Percentiles rank a stretch among this genome's conserved stretches.
Conservation (phyloP, 2,888 invertebrate species). For the Heliconius hortense region DNA sequence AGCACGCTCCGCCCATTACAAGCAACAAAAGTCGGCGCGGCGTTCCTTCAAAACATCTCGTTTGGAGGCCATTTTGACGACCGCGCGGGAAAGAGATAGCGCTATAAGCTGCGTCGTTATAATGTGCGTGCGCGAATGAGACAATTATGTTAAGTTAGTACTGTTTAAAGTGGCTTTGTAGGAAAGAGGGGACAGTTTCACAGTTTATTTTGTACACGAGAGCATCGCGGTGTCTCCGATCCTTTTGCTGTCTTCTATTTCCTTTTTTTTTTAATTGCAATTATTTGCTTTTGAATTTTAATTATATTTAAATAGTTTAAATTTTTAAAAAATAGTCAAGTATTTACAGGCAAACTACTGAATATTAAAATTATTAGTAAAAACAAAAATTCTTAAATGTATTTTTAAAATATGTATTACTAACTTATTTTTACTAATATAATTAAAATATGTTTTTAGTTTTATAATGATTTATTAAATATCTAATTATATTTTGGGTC, state of each 20-base stretch:
- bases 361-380: too few species aligned
- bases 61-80: constrained; percentile 83
- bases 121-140: constrained; percentile 74
- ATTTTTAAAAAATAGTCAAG: too few species aligned
- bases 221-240: constrained; percentile 26
- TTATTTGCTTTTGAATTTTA: background rate
- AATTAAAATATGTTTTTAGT: too few species aligned
- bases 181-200: constrained; percentile 57
- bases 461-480: too few species aligned
- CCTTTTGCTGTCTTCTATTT: constrained; percentile 2
- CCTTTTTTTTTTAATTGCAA: background rate
- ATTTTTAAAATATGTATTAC: too few species aligned
- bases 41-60: constrained; percentile 82
- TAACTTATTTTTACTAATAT: too few species aligned
- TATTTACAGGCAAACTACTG: too few species aligned
- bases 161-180: constrained; percentile 69
- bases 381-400: too few species aligned
- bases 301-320: too few species aligned
- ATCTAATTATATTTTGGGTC: too few species aligned
- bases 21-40: constrained; percentile 80
- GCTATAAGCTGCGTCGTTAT: constrained; percentile 55
- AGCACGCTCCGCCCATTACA: constrained; percentile 81
- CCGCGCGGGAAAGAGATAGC: constrained; percentile 71
- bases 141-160: constrained; percentile 80
- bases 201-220: constrained; percentile 42